Evolutionary conservation across 2,797 vertebrate genomes (phyloP), one percentile per base, ranked within the genome.

Genomic region (Anomalospiza imberbis): DNA sequence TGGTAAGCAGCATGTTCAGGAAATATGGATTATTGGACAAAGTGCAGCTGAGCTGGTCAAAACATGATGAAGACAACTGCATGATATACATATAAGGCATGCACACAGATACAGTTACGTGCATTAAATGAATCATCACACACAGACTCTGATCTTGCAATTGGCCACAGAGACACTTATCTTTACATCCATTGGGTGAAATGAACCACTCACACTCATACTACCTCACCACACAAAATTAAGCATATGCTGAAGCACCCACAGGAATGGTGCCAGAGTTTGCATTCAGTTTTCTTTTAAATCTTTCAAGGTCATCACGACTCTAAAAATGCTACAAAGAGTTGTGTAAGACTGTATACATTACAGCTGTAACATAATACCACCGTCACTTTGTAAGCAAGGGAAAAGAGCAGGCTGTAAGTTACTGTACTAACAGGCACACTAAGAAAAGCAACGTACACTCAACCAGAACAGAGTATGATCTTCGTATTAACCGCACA

Each of bases 401-500:
- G 14, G 26, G 22, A 57, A 68, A 92, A 45, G 47, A 75, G 38
- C 40, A 36, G 45, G 42, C 20, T 75, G 20, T 53, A 84, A 93
- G 51, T 85, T 85, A 74, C 48, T 38, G 31, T 65, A 93, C 47
- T 61, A 80, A 83, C 28, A 51, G 71, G 38, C 61, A 91, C 78
- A 72, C 61, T 74, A 91, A 77, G 77, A 82, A 85, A 83, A 94
- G 65, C 28, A 84, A 72, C 24, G 24, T n/a, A 85, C 10, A 19
- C 34, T 80, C 47, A 51, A 71, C 22, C 29, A 85, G 72, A 85
- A 77, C 38, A 85, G 62, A 91, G 0, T 68, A 94, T 26, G 60
- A 47, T 85, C 93, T 82, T 93, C 31, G 9, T 79, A 75, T 86
- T 84, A 94, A 92, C 93, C 63, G 91, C 40, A 91, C 50, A 62